Evolutionary conservation across 2,797 vertebrate species (phyloP), one percentile per base, ranked within the genome.

Genomic region (Poliocrania exsul): DNA sequence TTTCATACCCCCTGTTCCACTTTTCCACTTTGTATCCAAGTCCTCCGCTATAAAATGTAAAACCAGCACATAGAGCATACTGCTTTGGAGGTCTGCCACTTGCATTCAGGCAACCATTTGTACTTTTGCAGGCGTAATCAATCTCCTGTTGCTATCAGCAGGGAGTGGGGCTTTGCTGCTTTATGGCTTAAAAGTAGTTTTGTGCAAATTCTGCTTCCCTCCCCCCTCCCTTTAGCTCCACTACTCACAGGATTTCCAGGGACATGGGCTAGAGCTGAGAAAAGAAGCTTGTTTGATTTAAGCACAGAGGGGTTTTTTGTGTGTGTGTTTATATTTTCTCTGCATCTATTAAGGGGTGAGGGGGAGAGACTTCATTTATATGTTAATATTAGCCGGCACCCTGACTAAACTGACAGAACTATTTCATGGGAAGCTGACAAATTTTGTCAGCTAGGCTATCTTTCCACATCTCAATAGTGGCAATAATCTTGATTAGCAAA

Each of bases 401-500:
- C 86, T 96, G 97, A 98, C 98, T 98, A 97, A 98, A 98, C 97
- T 97, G 97, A 98, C 98, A 97, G 97, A 98, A 98, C 97, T 98
- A 98, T 98, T 98, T 98, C 98, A 98, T 98, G 98, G 98, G 98
- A 98, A 98, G 98, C 98, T 98, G 98, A 98, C 98, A 98, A 98
- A 98, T 98, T 98, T 98, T 98, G 98, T 98, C 98, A 97, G 97
- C 97, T 96, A 95, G 97, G 95, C 98, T 98, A 97, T 96, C 97
- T 97, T 97, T 97, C 97, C 97, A 98, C 98, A 97, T 98, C 97
- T 98, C 98, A 98, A 98, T 98, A 98, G 97, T 96, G 96, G 98
- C 97, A 98, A 98, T 98, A 98, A 98, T 98, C 98, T 98, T 98
- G 98, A 98, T 98, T 98, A 98, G 98, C 98, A 98, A 98, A 98